Base-by-base conservation (phyloP, 2,797 vertebrate genomes). In the Austrolebias charrua region DNA sequence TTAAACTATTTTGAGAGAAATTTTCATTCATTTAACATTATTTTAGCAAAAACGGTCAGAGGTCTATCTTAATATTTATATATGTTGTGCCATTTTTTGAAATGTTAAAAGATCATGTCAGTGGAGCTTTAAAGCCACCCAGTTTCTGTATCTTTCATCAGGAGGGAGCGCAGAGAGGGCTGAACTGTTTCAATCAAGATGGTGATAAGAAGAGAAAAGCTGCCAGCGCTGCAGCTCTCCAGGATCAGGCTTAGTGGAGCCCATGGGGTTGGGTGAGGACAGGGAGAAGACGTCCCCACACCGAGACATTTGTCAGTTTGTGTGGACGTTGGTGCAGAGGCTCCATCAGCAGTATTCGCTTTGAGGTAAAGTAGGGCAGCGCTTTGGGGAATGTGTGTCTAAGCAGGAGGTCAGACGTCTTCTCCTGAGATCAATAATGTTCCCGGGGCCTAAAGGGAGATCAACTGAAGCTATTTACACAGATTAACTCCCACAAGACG, bases 131-230 rank as follows among this genome's bases (percentile, higher is more conserved):
- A n/a, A 88, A 84, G 75, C 74, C 78, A 75, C 78, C 68, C 72
- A 54, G 76, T 83, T 78, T 78, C 81, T 73, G 80, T 82, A 79
- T 88, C 83, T 83, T 73, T 67, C 80, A 85, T 87, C 80, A 28
- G 75, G 76, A 75, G 76, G 66, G 70, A 48, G 46, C 24, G 51
- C 55, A 24, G 83, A 61, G 71, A 78, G 49, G 80, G 80, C 79
- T 79, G 73, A 79, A 82, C 69, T 46, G 81, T 63, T 82, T 78
- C 81, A 88, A 84, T 88, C 84, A 67, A 81, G 85, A 89, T 81
- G 77, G 73, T 44, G 88, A 89, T 88, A 86, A 89, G 88, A 85
- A 69, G 83, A 66, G 71, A 74, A 74, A 87, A 85, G 85, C 80
- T 87, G 87, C 81, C 73, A 67, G 85, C 73, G 69, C 80, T 20